Conservation (phyloP, 2,797 vertebrate species). For the Cottoperca gobio region DNA sequence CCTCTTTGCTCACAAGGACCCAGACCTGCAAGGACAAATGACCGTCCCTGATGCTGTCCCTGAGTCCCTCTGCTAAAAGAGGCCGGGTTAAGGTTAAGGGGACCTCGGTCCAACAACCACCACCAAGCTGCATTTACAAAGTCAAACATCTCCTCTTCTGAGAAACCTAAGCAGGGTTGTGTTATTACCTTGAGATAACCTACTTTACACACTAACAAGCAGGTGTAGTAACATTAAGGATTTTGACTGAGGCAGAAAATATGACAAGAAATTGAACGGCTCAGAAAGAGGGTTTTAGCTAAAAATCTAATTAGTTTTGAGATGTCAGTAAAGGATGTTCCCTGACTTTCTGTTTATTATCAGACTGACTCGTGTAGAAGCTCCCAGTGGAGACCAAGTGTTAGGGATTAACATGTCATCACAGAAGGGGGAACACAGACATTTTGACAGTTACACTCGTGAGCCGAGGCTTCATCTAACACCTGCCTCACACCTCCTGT, state of each 20-base stretch:
- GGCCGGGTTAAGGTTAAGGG: slow-evolving; percentile 77
- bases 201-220: slow-evolving; percentile 51
- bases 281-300: slow-evolving; percentile 7
- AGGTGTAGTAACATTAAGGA: slow-evolving; percentile 15
- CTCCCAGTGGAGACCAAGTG: slow-evolving; percentile 75
- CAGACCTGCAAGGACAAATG: slow-evolving; percentile 79
- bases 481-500: slow-evolving; percentile 81
- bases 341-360: slow-evolving; percentile 67
- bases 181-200: slow-evolving; percentile 62
- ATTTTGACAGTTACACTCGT: slow-evolving; percentile 78
- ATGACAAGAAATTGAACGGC: slow-evolving; percentile 34
- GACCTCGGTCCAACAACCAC: slow-evolving; percentile 57
- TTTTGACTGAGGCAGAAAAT: slow-evolving; percentile 33
- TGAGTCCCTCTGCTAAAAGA: slow-evolving; percentile 72
- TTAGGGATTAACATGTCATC: slow-evolving; percentile 83
- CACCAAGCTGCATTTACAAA: slow-evolving; percentile 62
- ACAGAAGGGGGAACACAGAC: slow-evolving; percentile 74
- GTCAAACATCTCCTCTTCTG: slow-evolving; percentile 65
- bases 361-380: slow-evolving; percentile 53
- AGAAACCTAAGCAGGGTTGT: slow-evolving; percentile 44
- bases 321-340: slow-evolving; percentile 64
- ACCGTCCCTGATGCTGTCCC: slow-evolving; percentile 71
- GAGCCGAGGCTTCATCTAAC: slow-evolving; percentile 75
- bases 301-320: slow-evolving; percentile 64
- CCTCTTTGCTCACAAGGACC: slow-evolving; percentile 72